Evolutionary conservation across 2,888 invertebrate species (phyloP).

Genomic region (Congeria kusceri): DNA sequence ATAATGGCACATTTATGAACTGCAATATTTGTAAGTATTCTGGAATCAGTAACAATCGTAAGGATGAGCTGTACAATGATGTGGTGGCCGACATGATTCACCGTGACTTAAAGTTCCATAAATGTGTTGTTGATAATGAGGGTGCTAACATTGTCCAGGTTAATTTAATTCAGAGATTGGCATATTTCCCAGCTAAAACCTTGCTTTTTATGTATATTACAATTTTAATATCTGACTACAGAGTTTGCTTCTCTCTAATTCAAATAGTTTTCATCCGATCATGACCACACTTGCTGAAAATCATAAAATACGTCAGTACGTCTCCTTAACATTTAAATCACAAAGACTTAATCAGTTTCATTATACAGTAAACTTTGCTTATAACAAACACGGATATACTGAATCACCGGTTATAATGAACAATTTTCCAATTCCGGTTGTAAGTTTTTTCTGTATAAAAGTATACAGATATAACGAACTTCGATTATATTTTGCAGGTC

Average conservation of each 20-base stretch:
- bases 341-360: too few species aligned
- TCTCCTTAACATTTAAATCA: too few species aligned
- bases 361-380: too few species aligned
- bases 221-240: background rate
- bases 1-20: too few species aligned
- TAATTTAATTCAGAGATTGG: slow-evolving; percentile 1
- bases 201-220: background rate
- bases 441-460: too few species aligned
- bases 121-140: slow-evolving; percentile 14
- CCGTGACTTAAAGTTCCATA: slow-evolving; percentile 3
- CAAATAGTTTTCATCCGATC: background rate
- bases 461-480: too few species aligned
- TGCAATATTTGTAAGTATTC: too few species aligned
- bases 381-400: too few species aligned
- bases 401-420: too few species aligned
- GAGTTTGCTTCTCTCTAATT: background rate
- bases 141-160: slow-evolving; percentile 29
- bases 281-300: background rate
- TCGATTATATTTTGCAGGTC: too few species aligned
- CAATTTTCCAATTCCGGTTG: too few species aligned
- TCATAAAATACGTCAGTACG: background rate
- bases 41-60: slow-evolving; percentile 13
- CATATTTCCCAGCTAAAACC: background rate
- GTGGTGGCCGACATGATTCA: slow-evolving; percentile 15
- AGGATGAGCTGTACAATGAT: slow-evolving; percentile 29